Evolutionary conservation across 2,888 invertebrate genomes (phyloP), one percentile per base, ranked within the genome.

Genomic region (Trilocha varians): DNA sequence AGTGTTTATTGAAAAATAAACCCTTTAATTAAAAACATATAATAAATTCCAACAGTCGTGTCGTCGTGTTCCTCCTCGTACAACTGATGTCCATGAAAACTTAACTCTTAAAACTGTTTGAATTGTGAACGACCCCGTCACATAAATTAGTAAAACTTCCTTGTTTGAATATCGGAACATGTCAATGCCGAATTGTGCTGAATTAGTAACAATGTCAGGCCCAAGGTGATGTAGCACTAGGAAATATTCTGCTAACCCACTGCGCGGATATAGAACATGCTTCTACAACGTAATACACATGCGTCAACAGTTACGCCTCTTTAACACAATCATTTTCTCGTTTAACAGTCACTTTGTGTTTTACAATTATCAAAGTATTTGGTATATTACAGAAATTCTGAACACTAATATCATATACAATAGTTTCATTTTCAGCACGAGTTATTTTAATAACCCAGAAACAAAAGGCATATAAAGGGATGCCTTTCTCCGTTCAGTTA

Each of bases 181-280:
- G 72, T 78, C 82, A 84, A 79, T 84, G 83, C 67, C 79, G 61
- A 59, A 68, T 54, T 53, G 65, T 64, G 72, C 78, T 70, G 70
- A 84, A 78, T 78, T 80, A 80, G 76, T 65, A 63, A 61, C 80
- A 80, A 79, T 78, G 78, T 69, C 77, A 72, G 62, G 55, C 52
- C 57, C 78, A 84, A 83, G 84, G 80, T 56, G 57, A 76, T 49
- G 49, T 55, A 46, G 52, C 57, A 65, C 59, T 64, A 75, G 77
- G 72, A 79, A 72, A 67, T 25, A 25, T 25, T 25, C 25, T 25
- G 3, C 25, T 25, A 25, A 25, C 25, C 25, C 11, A 25, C 8
- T 25, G 8, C 11, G 25, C 4, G 25, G 25, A 25, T 25, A 11
- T 25, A 9, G 11, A 25, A 11, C 1, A 25, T 5, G 25, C 6